Conservation (phyloP, 2,113 vertebrate species). For the Bombycilla garrulus region DNA sequence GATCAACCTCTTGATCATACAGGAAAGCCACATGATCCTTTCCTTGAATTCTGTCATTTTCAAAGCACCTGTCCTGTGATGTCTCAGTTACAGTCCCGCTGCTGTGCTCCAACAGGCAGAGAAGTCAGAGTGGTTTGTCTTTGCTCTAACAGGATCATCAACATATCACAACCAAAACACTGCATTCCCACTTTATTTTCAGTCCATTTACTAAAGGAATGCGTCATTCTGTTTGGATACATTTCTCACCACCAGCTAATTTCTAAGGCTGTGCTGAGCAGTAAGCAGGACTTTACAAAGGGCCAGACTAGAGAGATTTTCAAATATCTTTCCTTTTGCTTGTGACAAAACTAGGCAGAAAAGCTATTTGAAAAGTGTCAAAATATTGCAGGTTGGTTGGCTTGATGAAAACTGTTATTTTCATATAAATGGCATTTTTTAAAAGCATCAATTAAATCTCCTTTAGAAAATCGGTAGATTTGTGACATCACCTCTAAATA, state of each 20-base stretch:
- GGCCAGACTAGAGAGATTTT: neutral
- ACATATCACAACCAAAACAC: neutral
- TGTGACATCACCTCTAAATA: neutral
- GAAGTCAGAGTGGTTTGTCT: neutral
- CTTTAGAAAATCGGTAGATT: rapidly evolving
- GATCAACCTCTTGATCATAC: neutral
- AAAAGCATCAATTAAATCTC: neutral
- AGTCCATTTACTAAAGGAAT: neutral
- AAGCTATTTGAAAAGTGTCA: neutral
- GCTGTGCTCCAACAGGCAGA: neutral
- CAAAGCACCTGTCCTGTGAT: neutral
- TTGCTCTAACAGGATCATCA: conserved; percentile 29
- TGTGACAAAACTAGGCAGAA: neutral
- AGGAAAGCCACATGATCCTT: neutral
- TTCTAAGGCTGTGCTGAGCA: neutral
- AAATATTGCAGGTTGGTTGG: neutral
- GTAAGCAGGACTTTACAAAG: neutral
- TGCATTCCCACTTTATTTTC: neutral
- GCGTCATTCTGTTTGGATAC: neutral
- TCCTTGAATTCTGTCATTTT: neutral
- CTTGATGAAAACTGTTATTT: neutral
- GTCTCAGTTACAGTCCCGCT: neutral
- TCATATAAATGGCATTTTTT: neutral
- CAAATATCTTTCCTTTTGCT: neutral
- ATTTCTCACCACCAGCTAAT: neutral